A percentile compares a stretch with the other conserved stretches of the same genome.
These are phyloP conservation scores for Catostomus latipinnis DNA, from an alignment of 2,797 vertebrate species.

Conservation along the genomic window DNA sequence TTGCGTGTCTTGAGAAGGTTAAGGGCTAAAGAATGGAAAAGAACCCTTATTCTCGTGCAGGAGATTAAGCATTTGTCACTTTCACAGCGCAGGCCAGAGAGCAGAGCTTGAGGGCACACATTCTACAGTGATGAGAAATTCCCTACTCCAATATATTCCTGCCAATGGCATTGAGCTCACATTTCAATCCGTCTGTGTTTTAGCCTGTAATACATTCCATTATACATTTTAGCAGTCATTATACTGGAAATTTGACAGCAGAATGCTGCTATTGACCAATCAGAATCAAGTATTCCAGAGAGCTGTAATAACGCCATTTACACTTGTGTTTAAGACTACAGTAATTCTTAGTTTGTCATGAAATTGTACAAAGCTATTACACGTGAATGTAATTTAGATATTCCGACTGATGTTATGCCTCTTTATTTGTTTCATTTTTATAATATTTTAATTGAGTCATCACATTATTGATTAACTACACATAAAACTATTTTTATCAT, in stretches of 20 bases:
- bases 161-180: slow-evolving; percentile 53
- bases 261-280: too few relatives aligned
- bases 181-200: slow-evolving; percentile 71
- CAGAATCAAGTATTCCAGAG: too few relatives aligned
- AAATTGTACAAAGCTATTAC: too few relatives aligned
- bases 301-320: too few relatives aligned
- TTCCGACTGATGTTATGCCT: too few relatives aligned
- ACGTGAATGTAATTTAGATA: too few relatives aligned
- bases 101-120: slow-evolving; percentile 52
- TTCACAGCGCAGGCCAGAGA: slow-evolving; percentile 31
- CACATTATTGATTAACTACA: background rate
- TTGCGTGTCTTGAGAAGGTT: slow-evolving; percentile 8
- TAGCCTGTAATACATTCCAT: background rate
- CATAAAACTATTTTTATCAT: background rate
- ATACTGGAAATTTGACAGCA: too few relatives aligned
- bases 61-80: slow-evolving; percentile 40
- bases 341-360: too few relatives aligned
- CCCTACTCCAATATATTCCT: slow-evolving; percentile 57
- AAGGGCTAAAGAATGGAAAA: slow-evolving; percentile 40
- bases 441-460: background rate
- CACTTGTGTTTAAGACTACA: too few relatives aligned
- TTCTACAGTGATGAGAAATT: slow-evolving; percentile 57
- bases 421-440: background rate
- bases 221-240: too few relatives aligned
- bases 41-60: slow-evolving; percentile 33